Percentiles rank a stretch among this genome's conserved stretches.
phyloP scores from a whole-genome alignment of 2,113 vertebrate species.

The Chaenogobius annularis region DNA sequence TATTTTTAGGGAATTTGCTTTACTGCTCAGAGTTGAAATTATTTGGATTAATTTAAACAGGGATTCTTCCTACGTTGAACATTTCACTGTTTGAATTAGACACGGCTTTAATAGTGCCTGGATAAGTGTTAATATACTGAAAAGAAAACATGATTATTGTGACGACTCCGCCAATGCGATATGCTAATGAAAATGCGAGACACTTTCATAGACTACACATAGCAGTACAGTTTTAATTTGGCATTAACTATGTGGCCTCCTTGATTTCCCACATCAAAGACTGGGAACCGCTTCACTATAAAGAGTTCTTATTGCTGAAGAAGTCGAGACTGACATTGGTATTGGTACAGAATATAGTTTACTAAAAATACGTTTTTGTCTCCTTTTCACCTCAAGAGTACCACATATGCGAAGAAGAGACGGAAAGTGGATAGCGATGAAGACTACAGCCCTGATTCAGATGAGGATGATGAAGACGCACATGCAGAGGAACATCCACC shows the following conservation, averaged over 20 bases:
- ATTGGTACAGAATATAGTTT: neutral
- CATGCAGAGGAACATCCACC: constrained; percentile 79
- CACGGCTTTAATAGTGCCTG: neutral
- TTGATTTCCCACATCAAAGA: neutral
- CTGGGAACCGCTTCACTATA: neutral
- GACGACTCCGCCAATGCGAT: too few relatives aligned
- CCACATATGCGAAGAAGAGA: constrained; percentile 71
- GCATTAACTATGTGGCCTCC: neutral
- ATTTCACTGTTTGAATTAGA: neutral
- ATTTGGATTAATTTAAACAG: too few relatives aligned
- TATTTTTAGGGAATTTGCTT: too few relatives aligned
- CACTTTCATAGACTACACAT: neutral
- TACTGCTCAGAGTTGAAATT: too few relatives aligned
- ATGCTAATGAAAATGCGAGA: neutral
- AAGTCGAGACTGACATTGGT: neutral
- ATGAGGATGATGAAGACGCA: constrained; percentile 73
- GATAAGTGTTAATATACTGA: neutral
- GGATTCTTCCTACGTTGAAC: neutral
- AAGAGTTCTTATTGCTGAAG: neutral
- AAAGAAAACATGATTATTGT: neutral
- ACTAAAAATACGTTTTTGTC: constrained; percentile 4
- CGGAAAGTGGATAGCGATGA: constrained; percentile 65
- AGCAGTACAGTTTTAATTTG: neutral
- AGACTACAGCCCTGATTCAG: constrained; percentile 48
- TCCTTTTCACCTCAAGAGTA: constrained; percentile 66